A percentile compares a stretch with the other conserved stretches of the same genome.
Evolutionary conservation across 2,888 invertebrate species (phyloP).

Genomic region (Torymus auratus): DNA sequence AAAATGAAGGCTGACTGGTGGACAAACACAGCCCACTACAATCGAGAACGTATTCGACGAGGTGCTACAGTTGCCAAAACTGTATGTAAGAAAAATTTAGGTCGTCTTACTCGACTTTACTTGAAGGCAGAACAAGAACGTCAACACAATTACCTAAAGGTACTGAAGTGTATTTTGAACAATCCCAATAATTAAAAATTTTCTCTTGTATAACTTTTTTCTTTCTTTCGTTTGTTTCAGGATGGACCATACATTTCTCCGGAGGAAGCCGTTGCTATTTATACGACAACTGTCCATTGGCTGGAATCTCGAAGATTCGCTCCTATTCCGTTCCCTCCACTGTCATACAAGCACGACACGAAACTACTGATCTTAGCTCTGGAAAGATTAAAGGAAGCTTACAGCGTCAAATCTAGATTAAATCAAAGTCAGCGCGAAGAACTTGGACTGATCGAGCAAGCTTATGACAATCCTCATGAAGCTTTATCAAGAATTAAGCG

Average conservation of each 20-base stretch:
- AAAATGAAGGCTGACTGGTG: conserved; percentile 99
- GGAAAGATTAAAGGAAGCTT: conserved; percentile 97
- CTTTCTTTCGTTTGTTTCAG: conserved; percentile 72
- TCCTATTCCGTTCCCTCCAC: conserved; percentile 99
- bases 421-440: conserved; percentile 99
- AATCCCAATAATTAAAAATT: conserved; percentile 1
- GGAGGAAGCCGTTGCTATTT: conserved; percentile 99
- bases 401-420: conserved; percentile 96
- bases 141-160: conserved; percentile 99
- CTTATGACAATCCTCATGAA: conserved; percentile 99
- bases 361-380: conserved; percentile 97
- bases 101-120: conserved; percentile 96
- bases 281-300: conserved; percentile 99
- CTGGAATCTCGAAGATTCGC: conserved; percentile 98
- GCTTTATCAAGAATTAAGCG: conserved; percentile 99
- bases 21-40: conserved; percentile 99
- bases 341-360: conserved; percentile 99
- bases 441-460: conserved; percentile 98
- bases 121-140: conserved; percentile 99
- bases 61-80: conserved; percentile 99
- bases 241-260: conserved; percentile 99
- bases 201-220: conserved; percentile 26
- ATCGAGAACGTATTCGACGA: conserved; percentile 97
- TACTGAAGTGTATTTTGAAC: conserved; percentile 64
- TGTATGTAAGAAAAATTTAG: conserved; percentile 99